phyloP scores from a whole-genome alignment of 2,888 invertebrate species.

The Leptopilina myrica region DNA sequence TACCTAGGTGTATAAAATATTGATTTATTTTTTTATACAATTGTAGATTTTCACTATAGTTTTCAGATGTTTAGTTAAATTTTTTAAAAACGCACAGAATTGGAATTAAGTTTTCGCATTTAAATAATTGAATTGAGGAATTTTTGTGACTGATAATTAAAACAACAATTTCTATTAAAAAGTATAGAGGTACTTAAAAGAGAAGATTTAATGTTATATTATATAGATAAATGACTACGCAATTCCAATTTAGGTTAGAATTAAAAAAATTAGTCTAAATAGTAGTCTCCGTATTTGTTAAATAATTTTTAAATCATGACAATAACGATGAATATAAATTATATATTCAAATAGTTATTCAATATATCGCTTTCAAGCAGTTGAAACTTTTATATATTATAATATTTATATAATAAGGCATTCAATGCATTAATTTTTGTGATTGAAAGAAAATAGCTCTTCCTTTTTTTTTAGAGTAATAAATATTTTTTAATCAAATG shows the following conservation, averaged over 20 bases:
- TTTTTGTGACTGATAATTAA: constrained; percentile 15
- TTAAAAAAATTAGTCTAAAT: not conserved
- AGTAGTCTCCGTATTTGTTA: not conserved
- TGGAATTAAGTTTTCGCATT: not conserved
- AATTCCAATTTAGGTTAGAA: not conserved
- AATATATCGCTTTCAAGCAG: not conserved
- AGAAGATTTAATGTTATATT: not conserved
- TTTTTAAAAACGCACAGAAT: constrained; percentile 8
- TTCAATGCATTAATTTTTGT: too few species aligned
- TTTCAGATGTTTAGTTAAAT: not conserved
- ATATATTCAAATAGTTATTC: not conserved
- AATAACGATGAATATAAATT: constrained; percentile 1
- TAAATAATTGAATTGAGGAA: not conserved
- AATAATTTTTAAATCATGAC: constrained; percentile 17
- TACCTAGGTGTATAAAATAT: not conserved
- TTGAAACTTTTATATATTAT: too few species aligned
- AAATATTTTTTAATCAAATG: too few species aligned
- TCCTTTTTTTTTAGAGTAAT: too few species aligned
- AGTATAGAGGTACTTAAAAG: constrained; percentile 31
- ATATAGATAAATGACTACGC: constrained; percentile 10
- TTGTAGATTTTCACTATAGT: not conserved
- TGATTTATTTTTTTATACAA: too few species aligned
- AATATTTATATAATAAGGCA: too few species aligned
- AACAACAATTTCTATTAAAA: not conserved
- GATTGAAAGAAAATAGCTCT: too few species aligned